A percentile compares a stretch with the other conserved stretches of the same genome.
phyloP scores from a whole-genome alignment of 2,797 vertebrate species.

The Distichodus sexfasciatus region DNA sequence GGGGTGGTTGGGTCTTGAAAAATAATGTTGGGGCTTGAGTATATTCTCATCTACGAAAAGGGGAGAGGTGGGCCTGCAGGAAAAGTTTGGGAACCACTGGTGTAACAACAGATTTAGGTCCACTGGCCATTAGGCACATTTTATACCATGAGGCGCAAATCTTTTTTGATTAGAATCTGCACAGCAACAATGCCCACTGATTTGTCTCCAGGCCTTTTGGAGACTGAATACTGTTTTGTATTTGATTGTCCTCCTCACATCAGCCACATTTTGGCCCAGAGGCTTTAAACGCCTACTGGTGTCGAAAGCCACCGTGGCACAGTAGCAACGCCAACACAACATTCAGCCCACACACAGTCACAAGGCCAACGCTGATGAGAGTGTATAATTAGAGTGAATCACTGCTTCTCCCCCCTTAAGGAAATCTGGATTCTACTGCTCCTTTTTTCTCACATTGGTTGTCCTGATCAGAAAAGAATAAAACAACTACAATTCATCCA shows the following conservation, averaged over 20 bases:
- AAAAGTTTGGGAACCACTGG: not conserved
- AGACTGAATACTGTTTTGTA: conserved; percentile 9
- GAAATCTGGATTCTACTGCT: conserved; percentile 20
- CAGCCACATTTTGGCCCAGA: conserved; percentile 33
- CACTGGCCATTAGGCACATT: not conserved
- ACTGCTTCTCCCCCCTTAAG: not conserved
- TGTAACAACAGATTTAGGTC: not conserved
- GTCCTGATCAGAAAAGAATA: not conserved
- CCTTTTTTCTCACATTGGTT: conserved; percentile 7
- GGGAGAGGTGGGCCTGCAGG: no score
- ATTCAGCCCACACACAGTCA: conserved; percentile 32
- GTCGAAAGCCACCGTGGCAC: conserved; percentile 27
- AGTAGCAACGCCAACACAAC: conserved; percentile 36
- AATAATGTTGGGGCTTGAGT: no score
- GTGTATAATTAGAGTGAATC: conserved; percentile 29
- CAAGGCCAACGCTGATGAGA: conserved; percentile 24
- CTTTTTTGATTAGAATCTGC: not conserved
- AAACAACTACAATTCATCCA: not conserved
- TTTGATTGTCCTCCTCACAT: conserved; percentile 28
- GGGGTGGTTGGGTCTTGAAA: no score
- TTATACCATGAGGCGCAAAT: not conserved
- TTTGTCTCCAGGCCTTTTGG: conserved; percentile 2
- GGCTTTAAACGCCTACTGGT: conserved; percentile 38
- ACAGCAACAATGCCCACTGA: conserved; percentile 9
- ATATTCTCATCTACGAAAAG: no score